phyloP scores from a whole-genome alignment of 1,140 invertebrate genomes.

The Bombus sylvicola region DNA sequence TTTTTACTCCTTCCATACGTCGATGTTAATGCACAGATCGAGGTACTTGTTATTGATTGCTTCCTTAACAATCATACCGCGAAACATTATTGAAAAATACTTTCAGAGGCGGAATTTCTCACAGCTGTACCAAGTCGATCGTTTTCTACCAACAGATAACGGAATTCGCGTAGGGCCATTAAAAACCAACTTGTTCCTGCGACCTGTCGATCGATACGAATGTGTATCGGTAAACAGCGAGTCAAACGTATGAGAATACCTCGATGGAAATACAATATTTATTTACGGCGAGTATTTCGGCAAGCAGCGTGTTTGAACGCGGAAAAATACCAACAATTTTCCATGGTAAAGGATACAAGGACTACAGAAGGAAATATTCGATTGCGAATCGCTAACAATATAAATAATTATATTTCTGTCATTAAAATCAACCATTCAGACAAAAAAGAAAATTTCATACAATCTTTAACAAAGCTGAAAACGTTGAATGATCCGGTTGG shows the following conservation, averaged over 20 bases:
- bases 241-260: background rate
- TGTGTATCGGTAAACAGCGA: conserved; percentile 13
- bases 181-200: background rate
- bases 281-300: background rate
- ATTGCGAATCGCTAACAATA: no score
- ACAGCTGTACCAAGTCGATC: background rate
- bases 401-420: background rate
- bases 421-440: background rate
- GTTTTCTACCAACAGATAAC: background rate
- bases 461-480: conserved; percentile 33
- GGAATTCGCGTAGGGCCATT: background rate
- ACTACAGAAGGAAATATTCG: no score
- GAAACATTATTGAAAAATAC: background rate
- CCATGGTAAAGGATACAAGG: background rate
- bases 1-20: no score
- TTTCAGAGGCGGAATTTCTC: background rate
- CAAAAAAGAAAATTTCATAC: conserved; percentile 1
- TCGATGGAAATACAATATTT: conserved; percentile 28
- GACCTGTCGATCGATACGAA: background rate
- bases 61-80: background rate
- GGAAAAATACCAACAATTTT: background rate
- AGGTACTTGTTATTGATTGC: background rate
- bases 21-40: no score
- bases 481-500: background rate
- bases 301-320: background rate